Conservation (phyloP, 1,140 invertebrate genomes). For the Tribolium madens region DNA sequence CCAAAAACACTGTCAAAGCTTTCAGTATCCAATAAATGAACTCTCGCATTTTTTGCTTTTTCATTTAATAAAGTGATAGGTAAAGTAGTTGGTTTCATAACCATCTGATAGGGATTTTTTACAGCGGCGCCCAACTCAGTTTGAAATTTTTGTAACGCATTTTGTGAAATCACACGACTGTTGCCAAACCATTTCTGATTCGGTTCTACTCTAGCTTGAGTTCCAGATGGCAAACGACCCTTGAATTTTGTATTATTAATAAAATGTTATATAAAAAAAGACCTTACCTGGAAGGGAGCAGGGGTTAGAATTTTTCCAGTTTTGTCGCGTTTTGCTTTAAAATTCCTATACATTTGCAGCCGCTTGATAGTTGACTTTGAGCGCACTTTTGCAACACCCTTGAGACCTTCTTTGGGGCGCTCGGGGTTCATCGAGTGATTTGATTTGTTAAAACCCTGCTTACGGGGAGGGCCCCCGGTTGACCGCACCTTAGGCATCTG, state of each 20-base stretch:
- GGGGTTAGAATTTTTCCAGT: slow-evolving; percentile 93
- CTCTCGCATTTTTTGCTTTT: slow-evolving; percentile 88
- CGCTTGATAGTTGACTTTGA: slow-evolving; percentile 95
- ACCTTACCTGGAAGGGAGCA: slow-evolving; percentile 85
- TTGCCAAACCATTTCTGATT: slow-evolving; percentile 99
- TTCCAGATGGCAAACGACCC: slow-evolving; percentile 88
- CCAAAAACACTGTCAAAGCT: slow-evolving; percentile 96
- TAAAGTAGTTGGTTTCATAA: slow-evolving; percentile 96
- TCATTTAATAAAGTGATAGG: slow-evolving; percentile 96
- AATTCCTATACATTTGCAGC: slow-evolving; percentile 97
- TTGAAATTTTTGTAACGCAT: slow-evolving; percentile 96
- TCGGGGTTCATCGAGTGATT: slow-evolving; percentile 92
- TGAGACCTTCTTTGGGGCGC: slow-evolving; percentile 78
- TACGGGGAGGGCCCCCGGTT: slow-evolving; percentile 76
- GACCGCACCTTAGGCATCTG: slow-evolving; percentile 81
- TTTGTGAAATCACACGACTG: slow-evolving; percentile 91
- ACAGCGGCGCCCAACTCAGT: slow-evolving; percentile 93
- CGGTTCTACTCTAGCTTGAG: slow-evolving; percentile 94
- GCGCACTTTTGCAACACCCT: slow-evolving; percentile 86
- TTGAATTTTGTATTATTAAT: slow-evolving; percentile 67
- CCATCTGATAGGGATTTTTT: slow-evolving; percentile 96
- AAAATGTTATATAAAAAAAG: background rate
- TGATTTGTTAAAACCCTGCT: slow-evolving; percentile 82
- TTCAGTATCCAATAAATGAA: slow-evolving; percentile 96
- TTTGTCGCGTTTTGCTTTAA: slow-evolving; percentile 92